Percentiles rank a stretch among this genome's conserved stretches.
Evolutionary conservation across 1,140 invertebrate species (phyloP).

Genomic region (Palaemon carinicauda): DNA sequence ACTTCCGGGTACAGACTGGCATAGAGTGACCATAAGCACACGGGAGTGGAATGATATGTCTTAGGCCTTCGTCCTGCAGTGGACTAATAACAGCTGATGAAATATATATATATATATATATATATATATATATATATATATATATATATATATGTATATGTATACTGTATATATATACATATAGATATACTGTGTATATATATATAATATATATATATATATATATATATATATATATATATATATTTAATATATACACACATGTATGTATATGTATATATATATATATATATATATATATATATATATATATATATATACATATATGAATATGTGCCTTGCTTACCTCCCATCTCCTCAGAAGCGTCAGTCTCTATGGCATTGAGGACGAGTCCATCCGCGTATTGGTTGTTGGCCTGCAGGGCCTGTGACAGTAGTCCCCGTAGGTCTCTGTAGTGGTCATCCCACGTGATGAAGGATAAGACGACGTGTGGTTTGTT

Average conservation of each 20-base stretch:
- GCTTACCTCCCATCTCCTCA: conserved; percentile 32
- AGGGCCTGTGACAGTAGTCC: conserved; percentile 21
- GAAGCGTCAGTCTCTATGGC: conserved; percentile 27
- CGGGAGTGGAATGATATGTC: too few species aligned
- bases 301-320: neutral
- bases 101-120: too few species aligned
- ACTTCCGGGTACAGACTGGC: too few species aligned
- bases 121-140: too few species aligned
- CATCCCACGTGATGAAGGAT: conserved; percentile 38
- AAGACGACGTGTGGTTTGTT: conserved; percentile 11
- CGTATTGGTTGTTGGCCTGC: neutral
- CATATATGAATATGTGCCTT: neutral
- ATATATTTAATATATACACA: neutral
- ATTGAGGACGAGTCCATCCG: conserved; percentile 16
- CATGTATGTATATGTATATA: neutral
- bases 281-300: neutral
- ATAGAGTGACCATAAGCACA: too few species aligned
- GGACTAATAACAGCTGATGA: too few species aligned
- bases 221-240: neutral
- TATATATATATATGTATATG: too few species aligned
- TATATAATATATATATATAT: neutral
- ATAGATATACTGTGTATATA: neutral
- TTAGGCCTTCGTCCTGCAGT: too few species aligned
- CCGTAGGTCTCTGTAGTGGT: conserved; percentile 16
- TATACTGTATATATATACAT: too few species aligned